Base-by-base conservation (phyloP, 92 coral and sea anemone species). In the Zoanthus solanderi region DNA sequence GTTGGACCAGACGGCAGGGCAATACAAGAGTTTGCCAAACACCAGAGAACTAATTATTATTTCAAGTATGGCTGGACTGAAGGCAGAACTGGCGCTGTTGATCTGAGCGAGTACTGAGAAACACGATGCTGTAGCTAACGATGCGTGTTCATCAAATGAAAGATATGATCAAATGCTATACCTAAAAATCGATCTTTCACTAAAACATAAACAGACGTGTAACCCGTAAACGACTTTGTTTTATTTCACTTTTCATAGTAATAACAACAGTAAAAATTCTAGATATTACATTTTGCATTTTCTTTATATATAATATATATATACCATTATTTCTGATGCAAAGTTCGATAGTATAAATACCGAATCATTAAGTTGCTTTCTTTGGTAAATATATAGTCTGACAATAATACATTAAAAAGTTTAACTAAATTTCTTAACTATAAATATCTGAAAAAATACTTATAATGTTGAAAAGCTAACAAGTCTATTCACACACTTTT, bases 401-500 rank as follows among this genome's bases (percentile, higher is more conserved):
- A 95, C 93, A 95, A 95, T 95, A 95, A 95, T 92, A 91, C 98
- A 85, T 91, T 94, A 89, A 95, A 95, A 95, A 94, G 90, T 92
- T 78, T 91, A 88, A 89, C 95, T 93, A 88, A 86, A 87, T 85
- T 88, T 91, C 92, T 85, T 72, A 78, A 78, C 93, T 95, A 93
- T 95, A 95, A 95, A 95, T 95, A 95, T 92, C 91, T 95, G 94
- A 95, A 94, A 91, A 95, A 90, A 94, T 89, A 94, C 90, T 90
- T 89, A 93, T 89, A 37, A 79, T 87, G 79, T 89, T 91, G 91
- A 83, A 86, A 92, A 91, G 93, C 93, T 78, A 50, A 50, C 56
- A 50, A 76, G 84, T 89, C 87, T 89, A 93, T 93, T 89, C 90
- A 89, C 83, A 87, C 71, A 77, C 67, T 17, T 83, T 77, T 88